These are phyloP conservation scores for Onychomys leucogaster DNA, from an alignment of 2,797 vertebrate species.

Conservation along the genomic window DNA sequence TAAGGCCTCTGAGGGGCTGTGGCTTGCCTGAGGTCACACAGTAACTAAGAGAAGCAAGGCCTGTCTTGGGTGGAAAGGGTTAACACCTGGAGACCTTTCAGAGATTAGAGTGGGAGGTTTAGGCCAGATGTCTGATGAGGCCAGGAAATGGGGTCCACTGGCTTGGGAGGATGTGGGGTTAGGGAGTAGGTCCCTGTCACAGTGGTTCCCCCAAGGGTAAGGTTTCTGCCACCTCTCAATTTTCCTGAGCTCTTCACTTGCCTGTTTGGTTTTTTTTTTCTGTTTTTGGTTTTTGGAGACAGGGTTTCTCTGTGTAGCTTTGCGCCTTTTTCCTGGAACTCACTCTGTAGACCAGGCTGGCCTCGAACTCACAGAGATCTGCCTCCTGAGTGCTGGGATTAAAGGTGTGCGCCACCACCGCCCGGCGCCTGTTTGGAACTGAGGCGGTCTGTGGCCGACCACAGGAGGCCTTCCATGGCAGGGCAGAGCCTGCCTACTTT, in stretches of 20 bases:
- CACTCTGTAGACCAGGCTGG: too few relatives aligned
- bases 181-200: constrained; percentile 2
- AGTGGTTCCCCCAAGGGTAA: background rate
- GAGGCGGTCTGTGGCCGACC: background rate
- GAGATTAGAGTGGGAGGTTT: background rate
- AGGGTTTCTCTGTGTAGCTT: too few relatives aligned
- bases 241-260: background rate
- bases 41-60: background rate
- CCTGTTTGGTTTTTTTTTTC: too few relatives aligned
- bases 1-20: constrained; percentile 19
- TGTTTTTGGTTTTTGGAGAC: too few relatives aligned
- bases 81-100: constrained; percentile 44
- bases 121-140: constrained; percentile 34
- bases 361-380: too few relatives aligned
- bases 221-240: background rate
- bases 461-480: background rate
- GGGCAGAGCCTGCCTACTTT: background rate
- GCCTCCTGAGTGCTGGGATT: too few relatives aligned
- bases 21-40: constrained; percentile 42
- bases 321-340: too few relatives aligned
- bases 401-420: too few relatives aligned
- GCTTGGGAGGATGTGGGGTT: constrained; percentile 37
- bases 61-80: constrained; percentile 46
- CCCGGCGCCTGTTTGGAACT: background rate
- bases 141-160: constrained; percentile 64